phyloP scores from a whole-genome alignment of 2,888 invertebrate genomes.

The Pyrrhosoma nymphula region DNA sequence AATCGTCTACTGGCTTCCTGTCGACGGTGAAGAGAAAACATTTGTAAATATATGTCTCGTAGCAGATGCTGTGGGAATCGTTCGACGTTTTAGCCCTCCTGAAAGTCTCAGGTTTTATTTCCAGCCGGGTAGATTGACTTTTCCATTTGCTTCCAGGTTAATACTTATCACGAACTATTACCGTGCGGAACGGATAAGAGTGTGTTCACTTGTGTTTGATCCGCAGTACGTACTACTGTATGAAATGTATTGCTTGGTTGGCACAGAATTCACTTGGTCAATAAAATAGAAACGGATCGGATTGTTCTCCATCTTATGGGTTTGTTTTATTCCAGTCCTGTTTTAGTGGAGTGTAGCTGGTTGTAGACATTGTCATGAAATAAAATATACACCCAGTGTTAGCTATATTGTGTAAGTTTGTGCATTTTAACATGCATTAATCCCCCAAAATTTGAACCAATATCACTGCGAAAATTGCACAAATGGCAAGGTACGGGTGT shows the following conservation, averaged over 20 bases:
- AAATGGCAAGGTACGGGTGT: no score
- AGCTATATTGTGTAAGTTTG: no score
- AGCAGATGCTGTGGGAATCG: neutral
- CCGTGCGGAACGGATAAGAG: neutral
- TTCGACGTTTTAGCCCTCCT: neutral
- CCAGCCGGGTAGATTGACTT: neutral
- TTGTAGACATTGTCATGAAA: neutral
- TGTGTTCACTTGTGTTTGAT: neutral
- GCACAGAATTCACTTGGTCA: neutral
- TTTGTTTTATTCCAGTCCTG: neutral
- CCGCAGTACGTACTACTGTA: neutral
- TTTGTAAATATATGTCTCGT: neutral
- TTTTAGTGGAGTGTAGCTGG: neutral
- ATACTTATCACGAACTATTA: neutral
- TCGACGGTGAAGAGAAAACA: neutral
- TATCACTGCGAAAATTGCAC: no score
- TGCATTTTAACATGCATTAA: no score
- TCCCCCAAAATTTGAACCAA: no score
- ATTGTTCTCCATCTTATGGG: constrained; percentile 4
- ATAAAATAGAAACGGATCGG: constrained; percentile 32
- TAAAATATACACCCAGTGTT: no score
- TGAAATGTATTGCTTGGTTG: constrained; percentile 24
- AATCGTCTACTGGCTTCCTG: neutral
- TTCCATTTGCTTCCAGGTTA: neutral
- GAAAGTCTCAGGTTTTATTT: neutral